These are phyloP conservation scores for Alces alces DNA, from an alignment of 2,113 vertebrate species.

Conservation along the genomic window DNA sequence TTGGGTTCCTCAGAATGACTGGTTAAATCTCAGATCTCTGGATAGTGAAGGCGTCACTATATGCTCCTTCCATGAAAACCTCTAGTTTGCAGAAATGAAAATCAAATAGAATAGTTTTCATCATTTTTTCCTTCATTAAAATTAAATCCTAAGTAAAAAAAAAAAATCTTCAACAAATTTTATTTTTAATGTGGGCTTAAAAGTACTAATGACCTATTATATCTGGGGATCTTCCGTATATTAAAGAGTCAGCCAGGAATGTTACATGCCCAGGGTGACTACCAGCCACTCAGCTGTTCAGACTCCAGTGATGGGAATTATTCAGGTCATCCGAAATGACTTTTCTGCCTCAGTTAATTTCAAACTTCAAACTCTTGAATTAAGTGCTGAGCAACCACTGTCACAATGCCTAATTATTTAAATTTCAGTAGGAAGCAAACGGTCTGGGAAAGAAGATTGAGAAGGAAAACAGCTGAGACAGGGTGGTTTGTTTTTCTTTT, in stretches of 20 bases:
- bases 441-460: not conserved
- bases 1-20: not conserved
- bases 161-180: not conserved
- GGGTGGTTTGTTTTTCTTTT: not conserved
- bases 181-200: conserved; percentile 8
- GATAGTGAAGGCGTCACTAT: not conserved
- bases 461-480: not conserved
- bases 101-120: not conserved
- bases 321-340: conserved; percentile 17
- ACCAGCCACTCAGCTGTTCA: not conserved
- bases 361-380: conserved; percentile 31
- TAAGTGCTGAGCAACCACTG: not conserved
- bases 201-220: not conserved
- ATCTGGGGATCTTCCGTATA: not conserved
- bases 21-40: not conserved
- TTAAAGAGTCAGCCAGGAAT: not conserved
- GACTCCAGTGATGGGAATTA: not conserved
- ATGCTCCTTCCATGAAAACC: not conserved
- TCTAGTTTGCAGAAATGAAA: not conserved
- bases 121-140: not conserved
- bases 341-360: conserved; percentile 28
- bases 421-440: not conserved
- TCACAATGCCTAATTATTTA: conserved; percentile 30
- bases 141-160: not conserved
- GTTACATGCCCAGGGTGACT: not conserved